Conservation (phyloP, 1,140 invertebrate genomes). For the Paralvinella palmiformis region DNA sequence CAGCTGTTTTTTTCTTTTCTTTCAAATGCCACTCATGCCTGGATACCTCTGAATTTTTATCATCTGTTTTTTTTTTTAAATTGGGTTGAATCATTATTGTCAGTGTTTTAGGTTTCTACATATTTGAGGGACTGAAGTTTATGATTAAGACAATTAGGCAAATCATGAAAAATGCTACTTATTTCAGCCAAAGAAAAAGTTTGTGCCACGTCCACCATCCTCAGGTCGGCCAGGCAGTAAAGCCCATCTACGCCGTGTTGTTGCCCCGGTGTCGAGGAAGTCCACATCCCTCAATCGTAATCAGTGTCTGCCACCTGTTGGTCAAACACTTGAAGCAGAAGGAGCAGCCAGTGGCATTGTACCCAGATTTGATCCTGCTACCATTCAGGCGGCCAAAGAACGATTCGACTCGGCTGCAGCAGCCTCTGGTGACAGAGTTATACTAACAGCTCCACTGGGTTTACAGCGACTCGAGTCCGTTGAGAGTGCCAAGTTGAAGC, state of each 20-base stretch:
- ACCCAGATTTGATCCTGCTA: neutral
- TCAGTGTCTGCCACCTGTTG: constrained; percentile 44
- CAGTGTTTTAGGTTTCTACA: no score
- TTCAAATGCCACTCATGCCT: no score
- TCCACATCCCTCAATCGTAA: constrained; percentile 39
- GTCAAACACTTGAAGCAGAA: constrained; percentile 21
- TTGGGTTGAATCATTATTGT: no score
- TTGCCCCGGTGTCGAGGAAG: constrained; percentile 11
- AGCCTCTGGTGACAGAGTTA: constrained; percentile 6
- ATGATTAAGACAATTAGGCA: no score
- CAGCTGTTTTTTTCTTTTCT: no score
- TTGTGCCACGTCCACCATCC: constrained; percentile 36
- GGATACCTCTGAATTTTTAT: no score
- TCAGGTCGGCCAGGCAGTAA: constrained; percentile 28
- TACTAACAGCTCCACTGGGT: neutral
- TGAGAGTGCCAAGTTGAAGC: constrained; percentile 16
- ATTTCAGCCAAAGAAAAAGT: constrained; percentile 24
- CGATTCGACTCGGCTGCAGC: neutral
- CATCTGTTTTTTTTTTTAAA: no score
- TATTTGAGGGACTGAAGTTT: no score
- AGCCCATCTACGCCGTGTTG: constrained; percentile 27
- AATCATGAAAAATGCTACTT: no score
- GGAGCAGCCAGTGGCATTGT: neutral
- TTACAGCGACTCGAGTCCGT: constrained; percentile 5
- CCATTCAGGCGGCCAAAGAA: no score